These are phyloP conservation scores for Zaprionus kolodkinae DNA, from an alignment of 1,140 invertebrate species.

Conservation along the genomic window DNA sequence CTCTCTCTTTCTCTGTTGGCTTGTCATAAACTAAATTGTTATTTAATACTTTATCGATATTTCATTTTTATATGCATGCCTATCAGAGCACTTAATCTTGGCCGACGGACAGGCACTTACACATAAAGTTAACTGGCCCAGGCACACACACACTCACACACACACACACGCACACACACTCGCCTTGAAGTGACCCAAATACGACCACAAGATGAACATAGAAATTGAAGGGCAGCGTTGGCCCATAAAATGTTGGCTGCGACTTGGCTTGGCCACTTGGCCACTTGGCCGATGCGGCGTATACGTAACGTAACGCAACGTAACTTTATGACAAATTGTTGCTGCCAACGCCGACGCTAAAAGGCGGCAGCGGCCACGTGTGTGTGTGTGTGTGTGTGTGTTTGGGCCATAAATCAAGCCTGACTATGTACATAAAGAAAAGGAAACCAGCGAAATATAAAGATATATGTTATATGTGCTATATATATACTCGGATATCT, in stretches of 20 bases:
- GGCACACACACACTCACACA: constrained; percentile 19
- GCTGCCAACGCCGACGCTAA: constrained; percentile 74
- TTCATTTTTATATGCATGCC: constrained; percentile 83
- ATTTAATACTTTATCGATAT: constrained; percentile 83
- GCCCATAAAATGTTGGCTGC: constrained; percentile 73
- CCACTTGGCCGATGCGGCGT: constrained; percentile 50
- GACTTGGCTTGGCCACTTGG: constrained; percentile 45
- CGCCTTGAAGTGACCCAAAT: constrained; percentile 71
- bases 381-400: no score
- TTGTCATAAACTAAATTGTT: constrained; percentile 80
- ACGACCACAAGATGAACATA: constrained; percentile 75
- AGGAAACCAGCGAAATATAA: constrained; percentile 20
- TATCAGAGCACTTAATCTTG: constrained; percentile 81
- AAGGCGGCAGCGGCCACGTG: constrained; percentile 50
- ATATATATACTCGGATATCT: constrained; percentile 37
- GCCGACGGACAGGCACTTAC: constrained; percentile 71
- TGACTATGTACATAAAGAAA: constrained; percentile 37
- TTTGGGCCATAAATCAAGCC: constrained; percentile 75
- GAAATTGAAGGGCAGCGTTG: constrained; percentile 47
- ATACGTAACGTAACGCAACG: constrained; percentile 55
- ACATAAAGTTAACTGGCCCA: constrained; percentile 70
- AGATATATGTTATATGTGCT: constrained; percentile 34
- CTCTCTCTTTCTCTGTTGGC: neutral
- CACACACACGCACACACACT: constrained; percentile 19
- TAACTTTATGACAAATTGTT: constrained; percentile 81